These are phyloP conservation scores for Bucorvus abyssinicus DNA, from an alignment of 2,797 vertebrate genomes.

Conservation along the genomic window DNA sequence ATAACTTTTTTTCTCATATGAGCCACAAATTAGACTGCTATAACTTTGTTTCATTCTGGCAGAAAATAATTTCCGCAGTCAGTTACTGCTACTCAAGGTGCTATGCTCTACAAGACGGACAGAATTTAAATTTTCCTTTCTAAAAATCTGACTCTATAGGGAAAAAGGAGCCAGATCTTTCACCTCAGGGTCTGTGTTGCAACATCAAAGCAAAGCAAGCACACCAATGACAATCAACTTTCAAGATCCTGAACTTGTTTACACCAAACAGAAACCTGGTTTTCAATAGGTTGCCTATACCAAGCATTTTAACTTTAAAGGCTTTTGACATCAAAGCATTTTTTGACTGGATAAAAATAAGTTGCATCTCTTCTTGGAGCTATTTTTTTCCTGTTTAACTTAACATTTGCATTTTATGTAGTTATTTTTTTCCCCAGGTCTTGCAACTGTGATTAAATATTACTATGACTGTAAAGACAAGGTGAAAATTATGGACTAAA, in stretches of 20 bases:
- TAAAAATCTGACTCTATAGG: not conserved
- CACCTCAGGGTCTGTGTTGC: not conserved
- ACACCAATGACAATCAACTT: not conserved
- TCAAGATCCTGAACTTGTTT: not conserved
- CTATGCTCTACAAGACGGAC: not conserved
- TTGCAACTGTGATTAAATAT: not conserved
- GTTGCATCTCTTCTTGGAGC: not conserved
- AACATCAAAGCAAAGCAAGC: not conserved
- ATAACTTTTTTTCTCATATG: not conserved
- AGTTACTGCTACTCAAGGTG: not conserved
- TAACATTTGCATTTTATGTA: not conserved
- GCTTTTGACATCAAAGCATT: not conserved
- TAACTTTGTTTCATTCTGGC: not conserved
- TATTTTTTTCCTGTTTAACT: not conserved
- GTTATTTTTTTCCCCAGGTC: not conserved
- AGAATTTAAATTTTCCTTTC: not conserved
- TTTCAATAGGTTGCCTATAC: not conserved
- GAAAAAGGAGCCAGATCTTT: not conserved
- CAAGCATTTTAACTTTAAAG: not conserved
- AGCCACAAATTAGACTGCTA: not conserved
- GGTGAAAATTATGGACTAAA: slow-evolving; percentile 9
- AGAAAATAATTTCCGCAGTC: not conserved
- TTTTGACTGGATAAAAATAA: not conserved
- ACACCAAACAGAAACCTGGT: not conserved
- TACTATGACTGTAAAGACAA: not conserved